A percentile compares a stretch with the other conserved stretches of the same genome.
Conservation (phyloP, 2,888 invertebrate species). For the Ptycholaimellus sp. region DNA sequence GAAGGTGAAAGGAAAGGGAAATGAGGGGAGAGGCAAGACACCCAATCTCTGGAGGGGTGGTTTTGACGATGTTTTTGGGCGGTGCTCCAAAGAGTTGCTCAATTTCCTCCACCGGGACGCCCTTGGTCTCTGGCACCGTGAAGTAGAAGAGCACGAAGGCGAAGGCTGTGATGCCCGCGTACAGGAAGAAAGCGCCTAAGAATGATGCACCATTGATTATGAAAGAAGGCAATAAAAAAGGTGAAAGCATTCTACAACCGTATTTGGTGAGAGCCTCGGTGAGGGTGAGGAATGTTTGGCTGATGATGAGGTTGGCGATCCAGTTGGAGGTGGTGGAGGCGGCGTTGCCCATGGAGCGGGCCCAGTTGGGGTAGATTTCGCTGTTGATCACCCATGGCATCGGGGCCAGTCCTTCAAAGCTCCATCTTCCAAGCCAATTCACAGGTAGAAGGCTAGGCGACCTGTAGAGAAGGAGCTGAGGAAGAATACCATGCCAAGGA, state of each 20-base stretch:
- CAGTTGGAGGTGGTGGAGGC: slow-evolving; percentile 30
- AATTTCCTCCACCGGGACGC: slow-evolving; percentile 32
- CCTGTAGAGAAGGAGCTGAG: background rate
- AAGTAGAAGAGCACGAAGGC: slow-evolving; percentile 31
- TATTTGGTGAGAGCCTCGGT: slow-evolving; percentile 29
- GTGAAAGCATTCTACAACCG: slow-evolving; percentile 19
- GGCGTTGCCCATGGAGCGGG: slow-evolving; percentile 30
- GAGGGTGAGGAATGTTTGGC: slow-evolving; percentile 28
- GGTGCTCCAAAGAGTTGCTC: slow-evolving; percentile 32
- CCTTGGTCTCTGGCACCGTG: slow-evolving; percentile 35
- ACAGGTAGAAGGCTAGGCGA: too few relatives aligned
- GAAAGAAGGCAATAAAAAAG: too few relatives aligned
- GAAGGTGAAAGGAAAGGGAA: too few relatives aligned
- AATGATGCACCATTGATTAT: background rate
- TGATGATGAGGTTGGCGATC: slow-evolving; percentile 33
- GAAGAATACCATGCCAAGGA: background rate
- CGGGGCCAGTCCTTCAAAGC: slow-evolving; percentile 31
- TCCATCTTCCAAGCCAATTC: background rate
- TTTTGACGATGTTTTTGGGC: too few relatives aligned
- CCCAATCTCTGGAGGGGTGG: too few relatives aligned
- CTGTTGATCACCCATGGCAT: slow-evolving; percentile 37
- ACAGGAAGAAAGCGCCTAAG: slow-evolving; percentile 35
- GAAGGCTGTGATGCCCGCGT: slow-evolving; percentile 30
- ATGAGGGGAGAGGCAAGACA: too few relatives aligned
- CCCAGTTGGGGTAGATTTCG: slow-evolving; percentile 36